phyloP scores from a whole-genome alignment of 2,797 vertebrate genomes.

The Masticophis lateralis region DNA sequence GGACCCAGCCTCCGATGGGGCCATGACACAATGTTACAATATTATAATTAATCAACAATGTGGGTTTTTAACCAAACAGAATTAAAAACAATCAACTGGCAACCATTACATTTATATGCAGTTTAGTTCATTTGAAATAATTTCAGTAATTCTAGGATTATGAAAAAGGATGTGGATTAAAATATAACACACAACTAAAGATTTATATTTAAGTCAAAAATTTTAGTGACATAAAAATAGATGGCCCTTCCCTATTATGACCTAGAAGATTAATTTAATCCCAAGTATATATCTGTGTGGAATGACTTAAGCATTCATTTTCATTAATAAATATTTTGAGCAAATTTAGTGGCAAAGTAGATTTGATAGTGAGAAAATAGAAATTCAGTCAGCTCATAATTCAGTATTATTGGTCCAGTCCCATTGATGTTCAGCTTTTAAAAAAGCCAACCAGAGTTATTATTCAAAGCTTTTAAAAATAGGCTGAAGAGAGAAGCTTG shows the following conservation, averaged over 20 bases:
- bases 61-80: background rate
- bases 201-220: background rate
- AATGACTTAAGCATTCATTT: background rate
- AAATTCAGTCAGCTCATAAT: slow-evolving; percentile 44
- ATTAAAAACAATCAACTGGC: background rate
- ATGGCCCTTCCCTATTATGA: background rate
- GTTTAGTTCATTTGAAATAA: background rate
- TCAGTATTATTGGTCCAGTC: background rate
- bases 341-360: background rate
- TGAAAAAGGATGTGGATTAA: background rate
- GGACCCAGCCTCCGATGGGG: no score
- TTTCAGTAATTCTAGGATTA: background rate
- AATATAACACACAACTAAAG: background rate
- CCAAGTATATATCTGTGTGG: background rate
- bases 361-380: slow-evolving; percentile 15
- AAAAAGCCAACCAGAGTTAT: slow-evolving; percentile 33
- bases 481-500: slow-evolving; percentile 56
- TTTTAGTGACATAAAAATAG: background rate
- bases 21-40: background rate
- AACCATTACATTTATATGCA: background rate
- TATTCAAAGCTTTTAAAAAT: slow-evolving; percentile 60
- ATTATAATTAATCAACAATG: background rate
- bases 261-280: background rate
- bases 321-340: background rate
- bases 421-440: slow-evolving; percentile 32